phyloP scores from a whole-genome alignment of 2,797 vertebrate genomes.

The Amphiprion clarkii region DNA sequence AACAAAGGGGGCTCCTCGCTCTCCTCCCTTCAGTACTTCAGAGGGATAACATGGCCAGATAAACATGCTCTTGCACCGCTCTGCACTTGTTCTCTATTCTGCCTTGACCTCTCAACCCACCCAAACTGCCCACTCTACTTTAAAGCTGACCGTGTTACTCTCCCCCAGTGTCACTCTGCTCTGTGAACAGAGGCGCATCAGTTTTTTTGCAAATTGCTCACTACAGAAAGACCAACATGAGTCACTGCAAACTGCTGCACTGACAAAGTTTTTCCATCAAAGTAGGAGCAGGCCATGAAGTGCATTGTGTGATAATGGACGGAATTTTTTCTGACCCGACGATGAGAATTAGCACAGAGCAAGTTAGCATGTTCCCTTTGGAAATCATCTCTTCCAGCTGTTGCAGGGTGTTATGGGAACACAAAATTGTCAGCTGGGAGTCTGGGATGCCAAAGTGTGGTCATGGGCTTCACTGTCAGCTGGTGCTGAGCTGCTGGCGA shows the following conservation, averaged over 20 bases:
- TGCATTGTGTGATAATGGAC: neutral
- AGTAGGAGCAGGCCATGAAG: neutral
- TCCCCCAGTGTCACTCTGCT: conserved; percentile 1
- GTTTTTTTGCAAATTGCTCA: conserved; percentile 6
- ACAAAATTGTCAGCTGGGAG: conserved; percentile 73
- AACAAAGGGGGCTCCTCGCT: conserved; percentile 83
- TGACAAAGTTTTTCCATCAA: neutral
- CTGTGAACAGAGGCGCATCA: conserved; percentile 15
- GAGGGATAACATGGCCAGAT: conserved; percentile 79
- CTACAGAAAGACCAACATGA: conserved; percentile 5
- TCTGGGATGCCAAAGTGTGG: conserved; percentile 59
- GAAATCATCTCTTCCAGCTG: conserved; percentile 67
- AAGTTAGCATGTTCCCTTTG: conserved; percentile 36
- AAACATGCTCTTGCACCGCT: conserved; percentile 71
- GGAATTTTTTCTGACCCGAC: neutral
- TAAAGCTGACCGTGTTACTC: conserved; percentile 41
- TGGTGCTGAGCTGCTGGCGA: conserved; percentile 64
- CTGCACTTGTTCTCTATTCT: conserved; percentile 66
- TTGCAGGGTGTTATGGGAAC: conserved; percentile 67
- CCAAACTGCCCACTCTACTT: conserved; percentile 65
- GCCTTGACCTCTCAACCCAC: conserved; percentile 69
- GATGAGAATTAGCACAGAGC: conserved; percentile 1
- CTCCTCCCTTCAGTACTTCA: conserved; percentile 76
- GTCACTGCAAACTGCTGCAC: neutral
- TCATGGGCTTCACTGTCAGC: conserved; percentile 59